Base-by-base conservation (phyloP, 2,113 vertebrate species). In the Antechinus stuartii region DNA sequence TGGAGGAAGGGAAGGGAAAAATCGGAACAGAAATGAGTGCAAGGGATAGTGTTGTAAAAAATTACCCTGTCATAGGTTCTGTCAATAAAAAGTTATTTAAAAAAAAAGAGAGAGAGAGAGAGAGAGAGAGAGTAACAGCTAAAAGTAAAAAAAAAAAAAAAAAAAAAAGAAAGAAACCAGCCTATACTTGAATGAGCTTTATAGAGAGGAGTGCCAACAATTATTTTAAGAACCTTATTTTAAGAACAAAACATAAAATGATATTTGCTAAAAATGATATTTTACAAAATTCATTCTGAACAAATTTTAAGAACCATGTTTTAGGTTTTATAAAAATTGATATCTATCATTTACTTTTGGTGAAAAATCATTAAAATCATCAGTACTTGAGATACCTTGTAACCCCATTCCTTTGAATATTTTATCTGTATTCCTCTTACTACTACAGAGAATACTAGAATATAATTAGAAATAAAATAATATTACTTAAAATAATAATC, bases 161-260 rank as follows among this genome's bases (percentile, higher is more conserved):
- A 42, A 42, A 42, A 42, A 42, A 42, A 42, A 42, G 42, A 42
- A 42, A 42, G 42, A 42, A 42, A 42, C 42, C 3, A 92, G 23
- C 8, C 89, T 89, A 0, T 54, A 53, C 49, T 95, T 89, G 92
- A 94, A 91, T 95, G 92, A 90, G 91, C 42, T 42, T 25, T 57
- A 90, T 24, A 92, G 25, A 94, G 30, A 91, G 92, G 25, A 90
- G 89, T 92, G 27, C 8, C 2, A 30, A 61, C 25, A 91, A 49
- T 30, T 89, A 52, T 30, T 94, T 42, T 23, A 23, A 24, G 49
- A 68, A 93, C 2, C 49, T 49, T 89, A 54, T 23, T 94, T 84
- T 94, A 47, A 52, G 55, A 61, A 94, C 92, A 56, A 53, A 84
- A 26, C 57, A 84, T 93, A 12, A 93, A 55, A 57, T 61, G 56